phyloP scores from a whole-genome alignment of 2,113 vertebrate species.

The Oreochromis spilurus region DNA sequence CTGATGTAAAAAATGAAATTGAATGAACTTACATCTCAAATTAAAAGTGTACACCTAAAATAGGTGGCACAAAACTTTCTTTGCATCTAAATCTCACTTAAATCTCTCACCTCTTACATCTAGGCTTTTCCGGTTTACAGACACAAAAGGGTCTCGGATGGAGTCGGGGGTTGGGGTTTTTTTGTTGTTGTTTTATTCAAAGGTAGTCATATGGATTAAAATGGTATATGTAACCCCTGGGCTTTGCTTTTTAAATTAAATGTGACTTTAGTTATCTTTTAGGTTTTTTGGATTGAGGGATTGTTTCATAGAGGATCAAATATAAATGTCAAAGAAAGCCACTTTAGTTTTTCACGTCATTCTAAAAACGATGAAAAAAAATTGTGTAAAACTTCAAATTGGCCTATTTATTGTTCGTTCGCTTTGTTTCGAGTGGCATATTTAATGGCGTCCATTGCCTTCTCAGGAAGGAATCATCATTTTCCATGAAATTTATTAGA shows the following conservation, averaged over 20 bases:
- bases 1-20: background rate
- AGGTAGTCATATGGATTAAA: background rate
- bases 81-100: background rate
- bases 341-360: background rate
- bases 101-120: background rate
- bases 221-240: background rate
- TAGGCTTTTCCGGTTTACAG: background rate
- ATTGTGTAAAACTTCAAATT: background rate
- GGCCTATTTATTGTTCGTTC: background rate
- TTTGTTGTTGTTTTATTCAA: background rate
- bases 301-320: background rate
- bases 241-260: background rate
- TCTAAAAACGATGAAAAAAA: background rate
- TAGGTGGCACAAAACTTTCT: background rate
- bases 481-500: background rate
- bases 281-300: background rate
- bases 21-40: background rate
- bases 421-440: background rate
- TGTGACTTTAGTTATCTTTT: background rate
- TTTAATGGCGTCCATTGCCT: background rate
- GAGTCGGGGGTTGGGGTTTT: rapidly evolving
- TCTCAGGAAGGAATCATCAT: background rate
- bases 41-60: background rate
- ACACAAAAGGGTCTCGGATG: background rate
- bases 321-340: background rate